Evolutionary conservation across 2,113 vertebrate species (phyloP), one percentile per base, ranked within the genome.

Genomic region (Antennarius striatus): DNA sequence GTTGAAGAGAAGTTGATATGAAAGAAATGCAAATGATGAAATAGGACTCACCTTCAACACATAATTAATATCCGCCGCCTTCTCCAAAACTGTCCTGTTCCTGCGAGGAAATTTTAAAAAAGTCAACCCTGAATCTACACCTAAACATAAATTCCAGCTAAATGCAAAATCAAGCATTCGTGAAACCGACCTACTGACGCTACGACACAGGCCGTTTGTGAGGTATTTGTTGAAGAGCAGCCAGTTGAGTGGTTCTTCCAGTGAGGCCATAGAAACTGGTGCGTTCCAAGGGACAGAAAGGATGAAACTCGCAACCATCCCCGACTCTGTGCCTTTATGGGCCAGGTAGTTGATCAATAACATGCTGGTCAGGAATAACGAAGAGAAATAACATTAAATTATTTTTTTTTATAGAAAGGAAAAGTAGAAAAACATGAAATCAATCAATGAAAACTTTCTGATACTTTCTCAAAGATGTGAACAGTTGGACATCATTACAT

Each of bases 171-270:
- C 32, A 36, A 7, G 7, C 4, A 36, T 36, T 5, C 5, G 32
- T 22, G n/a, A 10, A 0, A 73, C 75, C 50, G 7, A 92, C 91
- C 89, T 89, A 64, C 10, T 70, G 32, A 93, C 71, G 6, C 82
- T 51, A 0, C 15, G 46, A 40, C 91, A 80, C 49, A 93, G 65
- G 58, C 1, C 86, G 0, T 2, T 50, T 1, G 89, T 86, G 69
- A 95, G 90, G 63, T 76, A 79, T 40, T 73, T 87, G 69, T 94
- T 95, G 74, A 96, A 96, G 40, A 95, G 89, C 59, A 94, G 63
- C 58, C 79, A 90, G 86, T 96, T 95, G 83, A 95, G 90, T 0
- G 93, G 94, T 29, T 85, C 85, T 65, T 95, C 94, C 86, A 96
- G 88, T 0, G 93, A 95, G 10, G 9, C 47, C 0, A 71, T 85